Conservation (phyloP, 2,797 vertebrate species). For the Halcyon badia region DNA sequence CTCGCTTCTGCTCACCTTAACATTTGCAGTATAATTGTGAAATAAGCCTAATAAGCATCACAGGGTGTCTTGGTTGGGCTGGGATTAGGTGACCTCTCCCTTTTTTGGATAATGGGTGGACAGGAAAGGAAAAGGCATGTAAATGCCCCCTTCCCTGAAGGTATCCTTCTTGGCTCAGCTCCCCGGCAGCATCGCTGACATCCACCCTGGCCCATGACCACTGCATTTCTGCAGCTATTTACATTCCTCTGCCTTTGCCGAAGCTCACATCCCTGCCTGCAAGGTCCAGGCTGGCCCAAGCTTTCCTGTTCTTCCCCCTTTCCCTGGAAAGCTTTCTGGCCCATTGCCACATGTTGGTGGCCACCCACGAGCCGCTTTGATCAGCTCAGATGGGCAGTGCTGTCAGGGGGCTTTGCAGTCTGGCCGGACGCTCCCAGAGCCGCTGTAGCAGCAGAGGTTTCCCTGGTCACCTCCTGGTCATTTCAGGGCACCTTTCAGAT, state of each 20-base stretch:
- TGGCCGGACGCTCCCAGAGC: background rate
- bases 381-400: background rate
- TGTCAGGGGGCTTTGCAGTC: background rate
- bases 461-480: background rate
- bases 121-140: background rate
- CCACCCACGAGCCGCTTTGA: slow-evolving; percentile 38
- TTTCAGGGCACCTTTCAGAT: background rate
- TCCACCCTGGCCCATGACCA: background rate
- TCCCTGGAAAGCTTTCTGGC: slow-evolving; percentile 12
- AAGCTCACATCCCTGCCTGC: background rate
- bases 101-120: background rate
- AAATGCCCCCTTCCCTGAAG: background rate
- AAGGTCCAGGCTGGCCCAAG: background rate
- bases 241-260: slow-evolving; percentile 40
- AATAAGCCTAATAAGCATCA: background rate
- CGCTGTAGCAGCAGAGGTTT: background rate
- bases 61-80: background rate
- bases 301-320: background rate
- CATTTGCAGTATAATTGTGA: slow-evolving; percentile 6
- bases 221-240: slow-evolving; percentile 46
- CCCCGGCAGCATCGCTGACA: background rate
- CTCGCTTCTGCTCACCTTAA: rapidly evolving
- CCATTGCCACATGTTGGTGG: background rate
- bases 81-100: background rate
- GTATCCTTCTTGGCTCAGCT: background rate